Evolutionary conservation across 1,140 invertebrate species (phyloP).

Genomic region (Aradophagus sp.): DNA sequence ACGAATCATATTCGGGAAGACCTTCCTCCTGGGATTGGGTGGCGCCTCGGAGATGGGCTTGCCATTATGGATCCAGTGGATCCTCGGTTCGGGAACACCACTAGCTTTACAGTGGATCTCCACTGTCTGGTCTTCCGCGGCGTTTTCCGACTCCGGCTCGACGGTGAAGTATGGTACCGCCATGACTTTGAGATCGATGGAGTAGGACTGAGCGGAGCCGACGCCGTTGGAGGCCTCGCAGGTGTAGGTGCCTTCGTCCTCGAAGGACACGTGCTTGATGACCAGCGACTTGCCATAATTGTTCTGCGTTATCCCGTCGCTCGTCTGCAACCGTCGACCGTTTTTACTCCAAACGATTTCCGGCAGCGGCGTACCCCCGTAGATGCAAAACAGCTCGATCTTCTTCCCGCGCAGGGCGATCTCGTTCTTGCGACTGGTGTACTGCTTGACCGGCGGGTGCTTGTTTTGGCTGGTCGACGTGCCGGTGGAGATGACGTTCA

Average conservation of each 20-base stretch:
- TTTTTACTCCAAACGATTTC: conserved; percentile 91
- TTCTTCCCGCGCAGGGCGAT: conserved; percentile 87
- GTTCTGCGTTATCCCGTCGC: conserved; percentile 85
- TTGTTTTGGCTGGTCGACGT: conserved; percentile 85
- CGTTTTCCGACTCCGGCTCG: conserved; percentile 91
- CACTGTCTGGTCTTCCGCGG: conserved; percentile 92
- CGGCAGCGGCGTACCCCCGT: conserved; percentile 90
- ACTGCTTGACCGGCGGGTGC: conserved; percentile 85
- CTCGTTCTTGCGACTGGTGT: conserved; percentile 89
- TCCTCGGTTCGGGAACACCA: conserved; percentile 91
- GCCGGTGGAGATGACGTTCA: conserved; percentile 86
- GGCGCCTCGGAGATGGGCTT: conserved; percentile 86
- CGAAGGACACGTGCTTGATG: conserved; percentile 88
- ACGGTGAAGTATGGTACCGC: conserved; percentile 93
- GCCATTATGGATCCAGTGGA: conserved; percentile 98
- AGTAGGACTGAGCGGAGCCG: conserved; percentile 87
- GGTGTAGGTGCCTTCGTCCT: conserved; percentile 90
- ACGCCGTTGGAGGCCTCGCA: conserved; percentile 94
- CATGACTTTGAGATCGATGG: conserved; percentile 86
- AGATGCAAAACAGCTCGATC: conserved; percentile 91
- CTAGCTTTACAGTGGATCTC: conserved; percentile 90
- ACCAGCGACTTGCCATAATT: conserved; percentile 95
- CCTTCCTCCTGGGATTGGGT: conserved; percentile 82
- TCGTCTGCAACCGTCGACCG: conserved; percentile 79
- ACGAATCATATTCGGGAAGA: conserved; percentile 84